Conservation (phyloP, 2,113 vertebrate genomes). For the Oncorhynchus mykiss region DNA sequence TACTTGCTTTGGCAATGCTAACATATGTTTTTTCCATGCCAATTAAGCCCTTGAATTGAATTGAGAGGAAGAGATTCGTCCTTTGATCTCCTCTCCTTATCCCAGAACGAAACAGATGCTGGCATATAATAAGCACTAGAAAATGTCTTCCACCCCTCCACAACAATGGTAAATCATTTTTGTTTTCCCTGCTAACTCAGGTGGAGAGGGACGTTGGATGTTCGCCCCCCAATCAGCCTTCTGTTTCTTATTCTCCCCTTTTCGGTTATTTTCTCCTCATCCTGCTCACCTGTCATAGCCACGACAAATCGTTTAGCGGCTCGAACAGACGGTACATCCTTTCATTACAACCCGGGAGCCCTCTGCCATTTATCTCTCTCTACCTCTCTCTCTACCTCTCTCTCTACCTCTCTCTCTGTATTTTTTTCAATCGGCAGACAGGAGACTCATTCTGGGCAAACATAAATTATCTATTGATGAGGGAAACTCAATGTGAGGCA, state of each 20-base stretch:
- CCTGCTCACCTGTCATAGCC: not conserved
- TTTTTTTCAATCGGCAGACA: constrained; percentile 1
- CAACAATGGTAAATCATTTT: constrained; percentile 2
- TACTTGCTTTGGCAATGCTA: too few relatives aligned
- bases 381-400: too few relatives aligned
- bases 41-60: too few relatives aligned
- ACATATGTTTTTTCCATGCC: too few relatives aligned
- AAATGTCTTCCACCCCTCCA: not conserved
- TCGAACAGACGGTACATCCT: too few relatives aligned
- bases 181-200: not conserved
- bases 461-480: constrained; percentile 58
- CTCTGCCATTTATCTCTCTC: not conserved
- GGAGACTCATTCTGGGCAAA: constrained; percentile 7
- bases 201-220: not conserved
- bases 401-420: too few relatives aligned
- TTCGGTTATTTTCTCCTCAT: too few relatives aligned
- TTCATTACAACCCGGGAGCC: not conserved
- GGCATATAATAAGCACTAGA: not conserved
- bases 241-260: not conserved
- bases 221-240: not conserved
- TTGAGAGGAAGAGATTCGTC: not conserved
- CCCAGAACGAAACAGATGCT: constrained; percentile 23
- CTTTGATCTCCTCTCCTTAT: not conserved
- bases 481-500: constrained; percentile 49
- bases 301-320: too few relatives aligned